Base-by-base conservation (phyloP, 2,888 invertebrate genomes). In the Drosophila conformis region DNA sequence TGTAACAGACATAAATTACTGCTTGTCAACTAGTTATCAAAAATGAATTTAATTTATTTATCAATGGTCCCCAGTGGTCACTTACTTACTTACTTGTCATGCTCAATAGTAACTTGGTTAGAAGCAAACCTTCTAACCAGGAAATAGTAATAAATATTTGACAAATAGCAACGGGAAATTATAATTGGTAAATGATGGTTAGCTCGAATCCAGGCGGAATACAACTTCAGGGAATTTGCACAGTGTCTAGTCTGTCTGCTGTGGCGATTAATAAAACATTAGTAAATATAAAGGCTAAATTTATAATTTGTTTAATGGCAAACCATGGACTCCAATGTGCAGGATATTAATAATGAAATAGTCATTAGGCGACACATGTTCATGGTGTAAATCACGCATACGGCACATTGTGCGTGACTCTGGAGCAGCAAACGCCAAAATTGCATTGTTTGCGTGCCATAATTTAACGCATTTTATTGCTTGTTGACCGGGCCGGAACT, bases 351-450 rank as follows among this genome's bases (percentile, higher is more conserved):
- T 57, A 38, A 81, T 80, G 36, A 78, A 78, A 67, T 78, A 21
- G 66, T 51, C 66, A 71, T 78, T 84, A 70, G 65, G 62, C 56
- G 35, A 36, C 78, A 70, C 69, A 68, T 78, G 80, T 58, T 11
- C 31, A 7, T 15, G 40, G 53, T 63, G 71, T 81, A 84, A 81
- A 84, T 80, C 84, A 80, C 78, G 82, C 57, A 78, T 81, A 81
- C 78, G 84, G 82, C 69, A 25, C 54, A 31, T 75, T 52, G 71
- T 66, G 65, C 71, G 73, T 77, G 74, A 53, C 58, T 38, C 31
- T 51, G 66, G 40, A 68, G 25, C 35, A 51, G 56, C 38, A 1
- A 21, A 42, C n/a, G 38, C 35, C 38, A 64, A 58, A 76, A 65
- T 72, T 60, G 56, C 61, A 56, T 70, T 61, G 69, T 61, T 70